phyloP scores from a whole-genome alignment of 1,140 invertebrate species.

The Oedothorax gibbosus region DNA sequence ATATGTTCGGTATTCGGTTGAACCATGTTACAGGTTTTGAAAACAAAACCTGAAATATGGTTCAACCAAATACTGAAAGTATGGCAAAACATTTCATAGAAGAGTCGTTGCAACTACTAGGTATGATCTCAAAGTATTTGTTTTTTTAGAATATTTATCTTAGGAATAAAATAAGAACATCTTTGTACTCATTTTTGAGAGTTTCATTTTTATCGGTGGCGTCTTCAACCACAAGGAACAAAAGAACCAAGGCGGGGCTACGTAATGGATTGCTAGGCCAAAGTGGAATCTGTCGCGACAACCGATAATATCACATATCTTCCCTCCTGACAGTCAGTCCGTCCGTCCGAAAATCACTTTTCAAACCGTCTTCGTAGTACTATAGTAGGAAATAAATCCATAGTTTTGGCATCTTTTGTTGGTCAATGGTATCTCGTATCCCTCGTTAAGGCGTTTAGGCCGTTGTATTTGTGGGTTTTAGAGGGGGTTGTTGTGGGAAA shows the following conservation, averaged over 20 bases:
- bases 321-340: constrained; percentile 53
- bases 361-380: constrained; percentile 49
- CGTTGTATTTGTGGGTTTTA: neutral
- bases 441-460: constrained; percentile 41
- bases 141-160: too few relatives aligned
- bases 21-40: too few relatives aligned
- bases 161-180: too few relatives aligned
- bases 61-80: too few relatives aligned
- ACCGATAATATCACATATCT: constrained; percentile 47
- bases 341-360: constrained; percentile 7
- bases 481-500: constrained; percentile 24
- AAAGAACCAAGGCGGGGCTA: constrained; percentile 21
- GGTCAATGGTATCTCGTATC: constrained; percentile 30
- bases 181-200: too few relatives aligned
- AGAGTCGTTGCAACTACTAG: too few relatives aligned
- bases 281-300: constrained; percentile 48
- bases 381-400: constrained; percentile 18
- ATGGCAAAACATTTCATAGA: too few relatives aligned
- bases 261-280: constrained; percentile 53
- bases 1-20: too few relatives aligned
- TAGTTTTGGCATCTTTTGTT: constrained; percentile 26
- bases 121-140: neutral
- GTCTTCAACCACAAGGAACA: constrained; percentile 41
- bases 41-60: too few relatives aligned
- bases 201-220: neutral